These are phyloP conservation scores for Chironex yamaguchii DNA, from an alignment of 30 jellyfish, hydroid and myxozoan genomes.

Conservation along the genomic window DNA sequence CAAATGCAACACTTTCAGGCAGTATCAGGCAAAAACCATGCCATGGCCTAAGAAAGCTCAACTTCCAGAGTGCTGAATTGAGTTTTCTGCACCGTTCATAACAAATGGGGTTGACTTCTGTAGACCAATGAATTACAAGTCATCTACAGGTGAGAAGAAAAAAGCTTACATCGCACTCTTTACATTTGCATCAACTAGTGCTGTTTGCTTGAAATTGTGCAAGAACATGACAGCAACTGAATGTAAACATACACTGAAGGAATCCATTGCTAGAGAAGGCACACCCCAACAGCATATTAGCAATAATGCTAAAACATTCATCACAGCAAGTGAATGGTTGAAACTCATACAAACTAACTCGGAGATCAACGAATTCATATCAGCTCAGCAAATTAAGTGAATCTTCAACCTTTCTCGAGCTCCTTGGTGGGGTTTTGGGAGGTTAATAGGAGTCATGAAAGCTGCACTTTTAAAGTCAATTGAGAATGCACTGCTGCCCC, in stretches of 20 bases:
- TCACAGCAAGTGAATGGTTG: constrained; percentile 29
- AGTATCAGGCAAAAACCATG: constrained; percentile 22
- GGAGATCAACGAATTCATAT: constrained; percentile 32
- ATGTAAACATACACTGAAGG: constrained; percentile 38
- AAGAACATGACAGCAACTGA: constrained; percentile 50
- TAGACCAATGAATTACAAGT: constrained; percentile 64
- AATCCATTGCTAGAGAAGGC: constrained; percentile 83
- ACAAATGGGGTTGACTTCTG: constrained; percentile 76
- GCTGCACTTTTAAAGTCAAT: constrained; percentile 34
- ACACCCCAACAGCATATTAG: constrained; percentile 48
- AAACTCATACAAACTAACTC: constrained; percentile 10
- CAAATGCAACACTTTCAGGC: constrained; percentile 36
- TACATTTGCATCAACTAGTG: constrained; percentile 81
- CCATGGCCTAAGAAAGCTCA: constrained; percentile 3
- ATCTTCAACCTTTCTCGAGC: constrained; percentile 69
- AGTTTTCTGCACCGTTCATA: constrained; percentile 55
- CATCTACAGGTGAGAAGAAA: constrained; percentile 11
- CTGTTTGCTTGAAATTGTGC: constrained; percentile 67
- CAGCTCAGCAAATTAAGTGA: constrained; percentile 51
- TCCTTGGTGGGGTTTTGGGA: constrained; percentile 82
- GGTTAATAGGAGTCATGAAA: constrained; percentile 65
- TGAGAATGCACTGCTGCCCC: constrained; percentile 36
- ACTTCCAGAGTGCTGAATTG: constrained; percentile 50
- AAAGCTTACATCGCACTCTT: constrained; percentile 69
- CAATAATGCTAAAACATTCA: constrained; percentile 75